Conservation (phyloP, 1,140 invertebrate genomes). For the Nymphalis io region DNA sequence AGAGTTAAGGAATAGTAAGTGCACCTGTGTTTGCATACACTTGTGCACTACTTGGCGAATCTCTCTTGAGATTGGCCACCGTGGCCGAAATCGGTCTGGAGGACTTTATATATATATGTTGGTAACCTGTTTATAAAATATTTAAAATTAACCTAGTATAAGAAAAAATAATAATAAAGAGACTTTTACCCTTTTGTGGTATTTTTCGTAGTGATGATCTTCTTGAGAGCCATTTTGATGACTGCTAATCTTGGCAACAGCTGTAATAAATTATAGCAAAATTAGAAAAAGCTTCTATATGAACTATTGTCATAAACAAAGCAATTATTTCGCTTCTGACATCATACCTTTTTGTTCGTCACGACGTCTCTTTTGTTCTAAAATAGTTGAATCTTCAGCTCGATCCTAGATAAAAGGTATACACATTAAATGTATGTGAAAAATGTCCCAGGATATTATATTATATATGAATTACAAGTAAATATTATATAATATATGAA, state of each 20-base stretch:
- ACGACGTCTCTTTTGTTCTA: slow-evolving; percentile 87
- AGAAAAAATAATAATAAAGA: too few species aligned
- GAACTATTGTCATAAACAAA: too few species aligned
- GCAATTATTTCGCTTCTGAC: neutral
- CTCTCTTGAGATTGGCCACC: too few species aligned
- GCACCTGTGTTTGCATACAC: too few species aligned
- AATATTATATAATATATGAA: too few species aligned
- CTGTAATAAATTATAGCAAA: slow-evolving; percentile 42
- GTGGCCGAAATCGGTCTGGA: too few species aligned
- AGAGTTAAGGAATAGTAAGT: too few species aligned
- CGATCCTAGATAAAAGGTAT: slow-evolving; percentile 81
- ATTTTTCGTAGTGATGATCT: slow-evolving; percentile 79
- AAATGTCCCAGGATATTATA: too few species aligned
- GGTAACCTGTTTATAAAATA: too few species aligned
- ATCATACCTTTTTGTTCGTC: slow-evolving; percentile 86
- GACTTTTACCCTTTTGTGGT: slow-evolving; percentile 75
- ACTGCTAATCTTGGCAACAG: slow-evolving; percentile 62
- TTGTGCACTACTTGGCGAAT: too few species aligned
- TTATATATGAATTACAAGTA: neutral
- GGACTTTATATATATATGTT: too few species aligned
- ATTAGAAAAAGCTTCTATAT: slow-evolving; percentile 5
- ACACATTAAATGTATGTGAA: neutral
- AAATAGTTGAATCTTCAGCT: slow-evolving; percentile 83
- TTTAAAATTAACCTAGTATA: too few species aligned
- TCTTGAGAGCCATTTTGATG: slow-evolving; percentile 80